A percentile compares a stretch with the other conserved stretches of the same genome.
phyloP scores from a whole-genome alignment of 2,113 vertebrate genomes.

The Alethe diademata region DNA sequence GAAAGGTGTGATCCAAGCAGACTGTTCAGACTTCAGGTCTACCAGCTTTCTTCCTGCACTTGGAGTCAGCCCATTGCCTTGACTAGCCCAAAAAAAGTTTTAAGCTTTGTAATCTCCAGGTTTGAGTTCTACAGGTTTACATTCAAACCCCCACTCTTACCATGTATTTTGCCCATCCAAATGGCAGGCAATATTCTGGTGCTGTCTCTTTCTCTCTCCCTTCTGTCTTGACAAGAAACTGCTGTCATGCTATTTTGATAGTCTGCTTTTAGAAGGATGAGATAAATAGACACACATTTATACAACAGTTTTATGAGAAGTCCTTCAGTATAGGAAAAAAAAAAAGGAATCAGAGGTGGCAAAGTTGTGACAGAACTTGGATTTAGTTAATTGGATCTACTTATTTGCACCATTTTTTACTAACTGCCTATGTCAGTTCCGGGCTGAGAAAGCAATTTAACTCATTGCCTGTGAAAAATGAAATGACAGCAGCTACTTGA shows the following conservation, averaged over 20 bases:
- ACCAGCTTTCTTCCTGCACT: not conserved
- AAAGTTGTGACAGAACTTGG: not conserved
- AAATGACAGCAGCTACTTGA: conserved; percentile 31
- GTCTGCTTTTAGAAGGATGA: not conserved
- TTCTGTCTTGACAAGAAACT: not conserved
- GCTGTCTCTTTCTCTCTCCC: not conserved
- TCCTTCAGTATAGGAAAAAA: not conserved
- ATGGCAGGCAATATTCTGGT: not conserved
- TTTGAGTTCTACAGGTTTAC: not conserved
- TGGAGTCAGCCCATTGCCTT: not conserved
- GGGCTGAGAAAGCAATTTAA: conserved; percentile 2
- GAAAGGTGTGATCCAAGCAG: not conserved
- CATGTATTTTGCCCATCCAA: not conserved
- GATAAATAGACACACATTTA: not conserved
- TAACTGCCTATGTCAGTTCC: not conserved
- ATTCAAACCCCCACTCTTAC: not conserved
- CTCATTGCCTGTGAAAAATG: conserved; percentile 43
- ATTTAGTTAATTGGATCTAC: conserved; percentile 45
- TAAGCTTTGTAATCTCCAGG: not conserved
- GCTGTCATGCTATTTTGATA: not conserved
- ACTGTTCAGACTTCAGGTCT: not conserved
- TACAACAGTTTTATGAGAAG: not conserved
- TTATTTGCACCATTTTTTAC: not conserved
- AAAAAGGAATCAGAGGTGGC: not conserved
- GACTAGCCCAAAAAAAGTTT: not conserved